Conservation (phyloP, 1,140 invertebrate genomes). For the Choristoneura fumiferana region DNA sequence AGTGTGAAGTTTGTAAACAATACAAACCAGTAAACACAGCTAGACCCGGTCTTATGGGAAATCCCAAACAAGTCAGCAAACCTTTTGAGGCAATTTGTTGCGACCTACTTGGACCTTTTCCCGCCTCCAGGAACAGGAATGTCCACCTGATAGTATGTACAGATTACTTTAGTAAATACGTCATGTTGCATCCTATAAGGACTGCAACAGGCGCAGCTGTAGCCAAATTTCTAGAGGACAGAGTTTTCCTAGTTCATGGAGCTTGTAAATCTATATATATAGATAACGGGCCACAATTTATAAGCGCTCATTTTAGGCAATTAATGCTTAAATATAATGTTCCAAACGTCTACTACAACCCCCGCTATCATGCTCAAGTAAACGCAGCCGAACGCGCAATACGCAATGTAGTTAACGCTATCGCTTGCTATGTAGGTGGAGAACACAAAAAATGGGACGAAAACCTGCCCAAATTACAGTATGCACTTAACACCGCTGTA, state of each 20-base stretch:
- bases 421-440: no score
- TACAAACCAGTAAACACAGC: background rate
- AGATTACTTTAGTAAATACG: slow-evolving; percentile 7
- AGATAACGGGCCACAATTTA: no score
- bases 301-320: no score
- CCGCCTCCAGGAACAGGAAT: background rate
- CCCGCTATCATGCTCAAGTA: no score
- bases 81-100: background rate
- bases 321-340: no score
- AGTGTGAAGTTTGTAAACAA: background rate
- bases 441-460: no score
- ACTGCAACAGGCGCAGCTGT: background rate
- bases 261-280: no score
- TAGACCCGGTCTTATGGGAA: background rate
- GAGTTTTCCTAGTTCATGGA: slow-evolving; percentile 2
- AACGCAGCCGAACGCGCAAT: no score
- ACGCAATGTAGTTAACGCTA: no score
- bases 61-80: background rate
- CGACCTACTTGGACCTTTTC: slow-evolving; percentile 3
- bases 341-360: no score
- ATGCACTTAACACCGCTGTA: no score
- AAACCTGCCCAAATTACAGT: no score
- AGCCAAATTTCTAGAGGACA: background rate
- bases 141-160: background rate
- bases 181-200: background rate